A percentile compares a stretch with the other conserved stretches of the same genome.
These are phyloP conservation scores for Cotesia glomerata DNA, from an alignment of 1,140 invertebrate genomes.

Conservation along the genomic window DNA sequence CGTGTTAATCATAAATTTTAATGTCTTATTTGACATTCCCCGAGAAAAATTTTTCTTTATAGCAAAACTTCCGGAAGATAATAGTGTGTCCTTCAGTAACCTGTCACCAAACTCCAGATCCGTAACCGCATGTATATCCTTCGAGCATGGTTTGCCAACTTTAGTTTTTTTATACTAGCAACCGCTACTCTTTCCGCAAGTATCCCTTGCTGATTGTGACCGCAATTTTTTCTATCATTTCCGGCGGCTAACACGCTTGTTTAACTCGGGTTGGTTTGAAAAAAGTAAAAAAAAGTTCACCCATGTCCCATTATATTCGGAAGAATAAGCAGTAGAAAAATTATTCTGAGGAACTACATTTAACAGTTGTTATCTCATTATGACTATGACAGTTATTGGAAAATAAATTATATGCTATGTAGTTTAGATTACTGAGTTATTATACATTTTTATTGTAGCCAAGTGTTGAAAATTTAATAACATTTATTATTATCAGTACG, in stretches of 20 bases:
- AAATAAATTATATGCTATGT: no score
- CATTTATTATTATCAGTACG: no score
- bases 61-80: neutral
- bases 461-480: no score
- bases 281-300: neutral
- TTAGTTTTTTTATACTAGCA: conserved; percentile 6
- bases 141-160: conserved; percentile 1
- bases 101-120: conserved; percentile 1
- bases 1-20: neutral
- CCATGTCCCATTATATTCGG: neutral
- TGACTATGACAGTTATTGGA: no score
- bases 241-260: conserved; percentile 37
- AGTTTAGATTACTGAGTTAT: no score
- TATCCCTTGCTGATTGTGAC: conserved; percentile 43
- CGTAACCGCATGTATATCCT: neutral
- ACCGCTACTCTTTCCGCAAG: conserved; percentile 15
- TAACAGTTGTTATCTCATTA: neutral
- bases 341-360: neutral
- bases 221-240: conserved; percentile 38
- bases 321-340: neutral
- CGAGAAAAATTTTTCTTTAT: neutral
- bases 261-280: conserved; percentile 38
- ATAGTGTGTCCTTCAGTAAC: neutral
- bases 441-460: no score
- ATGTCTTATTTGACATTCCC: neutral